Evolutionary conservation across 2,797 vertebrate species (phyloP).

Genomic region (Salmo trutta): DNA sequence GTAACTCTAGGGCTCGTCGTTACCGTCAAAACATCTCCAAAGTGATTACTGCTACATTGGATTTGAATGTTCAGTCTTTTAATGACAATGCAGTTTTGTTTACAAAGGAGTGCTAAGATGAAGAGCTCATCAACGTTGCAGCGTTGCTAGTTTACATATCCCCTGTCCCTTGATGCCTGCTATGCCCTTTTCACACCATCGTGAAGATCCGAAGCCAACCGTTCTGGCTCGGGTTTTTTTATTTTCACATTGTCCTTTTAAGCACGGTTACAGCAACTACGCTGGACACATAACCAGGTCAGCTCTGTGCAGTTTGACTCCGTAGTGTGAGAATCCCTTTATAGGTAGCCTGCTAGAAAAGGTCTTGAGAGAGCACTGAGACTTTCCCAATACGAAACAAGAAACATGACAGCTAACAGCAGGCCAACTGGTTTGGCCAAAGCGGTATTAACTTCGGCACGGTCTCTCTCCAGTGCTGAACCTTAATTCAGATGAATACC

Average conservation of each 20-base stretch:
- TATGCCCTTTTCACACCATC: too few relatives aligned
- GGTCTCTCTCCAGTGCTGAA: background rate
- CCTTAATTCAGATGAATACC: background rate
- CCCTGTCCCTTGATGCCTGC: too few relatives aligned
- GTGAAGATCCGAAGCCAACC: background rate
- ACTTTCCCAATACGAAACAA: background rate
- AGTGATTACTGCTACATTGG: too few relatives aligned
- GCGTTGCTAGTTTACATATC: background rate
- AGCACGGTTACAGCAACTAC: background rate
- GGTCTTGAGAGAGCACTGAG: background rate
- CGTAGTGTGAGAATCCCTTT: background rate
- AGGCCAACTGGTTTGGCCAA: background rate
- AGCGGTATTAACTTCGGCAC: background rate
- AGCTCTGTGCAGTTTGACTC: background rate
- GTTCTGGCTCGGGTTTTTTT: background rate
- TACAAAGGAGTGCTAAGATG: too few relatives aligned
- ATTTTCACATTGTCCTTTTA: background rate
- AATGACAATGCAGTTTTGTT: too few relatives aligned
- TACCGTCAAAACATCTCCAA: too few relatives aligned
- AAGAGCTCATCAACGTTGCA: too few relatives aligned
- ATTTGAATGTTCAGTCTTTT: too few relatives aligned
- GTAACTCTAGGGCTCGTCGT: too few relatives aligned
- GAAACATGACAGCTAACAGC: background rate
- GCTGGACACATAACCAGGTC: background rate
- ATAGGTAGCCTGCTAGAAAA: background rate